A percentile compares a stretch with the other conserved stretches of the same genome.
phyloP scores from a whole-genome alignment of 2,888 invertebrate species.

The Cactoblastis cactorum region DNA sequence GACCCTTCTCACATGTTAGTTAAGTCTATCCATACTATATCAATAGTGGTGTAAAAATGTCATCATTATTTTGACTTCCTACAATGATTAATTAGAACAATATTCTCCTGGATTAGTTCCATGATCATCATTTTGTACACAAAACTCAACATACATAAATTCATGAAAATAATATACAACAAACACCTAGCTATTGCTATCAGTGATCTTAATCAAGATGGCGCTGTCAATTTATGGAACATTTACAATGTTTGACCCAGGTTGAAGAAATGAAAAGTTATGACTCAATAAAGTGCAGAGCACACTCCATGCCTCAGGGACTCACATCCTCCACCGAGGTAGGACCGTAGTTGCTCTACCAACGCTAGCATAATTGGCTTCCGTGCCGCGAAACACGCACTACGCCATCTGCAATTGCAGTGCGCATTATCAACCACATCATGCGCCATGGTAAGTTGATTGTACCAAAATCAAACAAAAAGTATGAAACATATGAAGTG shows the following conservation, averaged over 20 bases:
- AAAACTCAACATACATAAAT: background rate
- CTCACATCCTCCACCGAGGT: slow-evolving; percentile 78
- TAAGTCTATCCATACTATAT: too few species aligned
- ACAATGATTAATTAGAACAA: background rate
- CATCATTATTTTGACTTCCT: background rate
- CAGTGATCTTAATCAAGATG: background rate
- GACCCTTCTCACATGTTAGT: too few species aligned
- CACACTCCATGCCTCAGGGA: slow-evolving; percentile 51
- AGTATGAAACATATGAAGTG: background rate
- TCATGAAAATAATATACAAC: background rate
- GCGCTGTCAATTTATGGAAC: slow-evolving; percentile 5
- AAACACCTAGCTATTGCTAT: background rate
- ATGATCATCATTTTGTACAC: background rate
- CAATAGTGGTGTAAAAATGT: background rate
- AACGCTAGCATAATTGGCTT: slow-evolving; percentile 76
- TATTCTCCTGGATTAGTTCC: background rate
- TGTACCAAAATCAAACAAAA: slow-evolving; percentile 8
- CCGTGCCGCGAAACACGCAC: slow-evolving; percentile 65
- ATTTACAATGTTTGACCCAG: slow-evolving; percentile 9
- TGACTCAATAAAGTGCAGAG: slow-evolving; percentile 18
- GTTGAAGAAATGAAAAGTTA: background rate
- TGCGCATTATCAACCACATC: slow-evolving; percentile 39
- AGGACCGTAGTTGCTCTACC: slow-evolving; percentile 76
- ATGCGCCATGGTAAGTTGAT: background rate
- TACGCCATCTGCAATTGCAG: slow-evolving; percentile 75